Evolutionary conservation across 2,797 vertebrate genomes (phyloP).

Genomic region (Syncerus caffer): DNA sequence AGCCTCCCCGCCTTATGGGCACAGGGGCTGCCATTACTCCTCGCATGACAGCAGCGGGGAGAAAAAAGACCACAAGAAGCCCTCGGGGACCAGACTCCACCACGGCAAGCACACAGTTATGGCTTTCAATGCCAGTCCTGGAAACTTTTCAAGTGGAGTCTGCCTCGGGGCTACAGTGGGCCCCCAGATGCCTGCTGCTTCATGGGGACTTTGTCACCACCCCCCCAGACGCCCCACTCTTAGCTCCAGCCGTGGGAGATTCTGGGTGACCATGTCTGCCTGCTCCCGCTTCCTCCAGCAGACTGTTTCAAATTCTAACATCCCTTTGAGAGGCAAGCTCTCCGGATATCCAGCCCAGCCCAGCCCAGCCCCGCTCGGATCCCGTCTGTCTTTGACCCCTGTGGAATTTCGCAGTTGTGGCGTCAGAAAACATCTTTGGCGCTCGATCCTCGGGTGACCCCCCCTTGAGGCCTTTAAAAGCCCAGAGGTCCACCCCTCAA

Average conservation of each 20-base stretch:
- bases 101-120: background rate
- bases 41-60: background rate
- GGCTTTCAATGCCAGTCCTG: background rate
- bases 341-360: slow-evolving; percentile 31
- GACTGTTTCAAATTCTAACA: slow-evolving; percentile 19
- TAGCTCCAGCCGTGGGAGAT: rapidly evolving
- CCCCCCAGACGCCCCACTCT: background rate
- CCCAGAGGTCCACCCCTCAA: background rate
- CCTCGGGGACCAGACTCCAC: background rate
- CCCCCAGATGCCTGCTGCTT: background rate
- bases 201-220: background rate
- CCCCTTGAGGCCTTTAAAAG: background rate
- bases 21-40: slow-evolving; percentile 35
- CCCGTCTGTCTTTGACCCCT: slow-evolving; percentile 24
- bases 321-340: background rate
- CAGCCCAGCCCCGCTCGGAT: background rate
- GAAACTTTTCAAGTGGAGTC: background rate
- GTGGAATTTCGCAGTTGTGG: slow-evolving; percentile 53
- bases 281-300: background rate
- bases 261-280: background rate
- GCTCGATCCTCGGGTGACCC: background rate
- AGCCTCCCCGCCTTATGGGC: slow-evolving; percentile 60
- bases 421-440: slow-evolving; percentile 13
- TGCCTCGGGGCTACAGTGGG: background rate
- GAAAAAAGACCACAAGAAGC: background rate